Evolutionary conservation across 2,113 vertebrate species (phyloP), one percentile per base, ranked within the genome.

Genomic region (Prunella fulvescens): DNA sequence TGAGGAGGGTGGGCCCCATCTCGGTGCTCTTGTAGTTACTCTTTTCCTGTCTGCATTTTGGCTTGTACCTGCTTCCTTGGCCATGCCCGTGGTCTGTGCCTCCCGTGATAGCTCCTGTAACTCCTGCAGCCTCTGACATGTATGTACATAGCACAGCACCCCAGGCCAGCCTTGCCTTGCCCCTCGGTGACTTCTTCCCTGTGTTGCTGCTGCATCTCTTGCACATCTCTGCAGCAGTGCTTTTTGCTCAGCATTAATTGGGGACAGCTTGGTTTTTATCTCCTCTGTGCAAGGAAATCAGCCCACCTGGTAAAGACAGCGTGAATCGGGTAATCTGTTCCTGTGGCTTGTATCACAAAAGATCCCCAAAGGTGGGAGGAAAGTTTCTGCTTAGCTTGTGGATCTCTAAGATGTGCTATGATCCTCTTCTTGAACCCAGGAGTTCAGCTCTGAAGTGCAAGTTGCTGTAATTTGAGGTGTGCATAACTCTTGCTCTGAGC

Each of bases 51-150:
- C 29, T 73, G 31, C 6, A 0, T 83, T 88, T 81, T 77, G 40
- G 6, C 45, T 57, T 60, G 19, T 28, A 19, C 31, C 5, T 6
- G 74, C 3, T 26, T 62, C 42, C 37, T 42, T 64, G 35, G 31
- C 62, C 19, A 28, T 60, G 19, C 45, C 16, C 2, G 0, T 6
- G 53, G 23, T 42, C 62, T 79, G 53, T 64, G 29, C 39, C 67
- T 84, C 61, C 31, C 14, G 2, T 2, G 4, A 5, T 42, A 0
- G 3, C 15, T 51, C 31, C 45, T 44, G 0, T 35, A 58, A 8
- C 18, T 77, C 25, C 16, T 53, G 44, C 77, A 72, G 80, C 60
- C n/a, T 71, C 39, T 58, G 51, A 19, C 7, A 1, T 13, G 7
- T 37, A 2, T 8, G 29, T 71, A 10, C 13, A 1, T 13, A 54